Percentiles rank a stretch among this genome's conserved stretches.
Conservation (phyloP, 1,140 invertebrate species). For the Philaenus spumarius region DNA sequence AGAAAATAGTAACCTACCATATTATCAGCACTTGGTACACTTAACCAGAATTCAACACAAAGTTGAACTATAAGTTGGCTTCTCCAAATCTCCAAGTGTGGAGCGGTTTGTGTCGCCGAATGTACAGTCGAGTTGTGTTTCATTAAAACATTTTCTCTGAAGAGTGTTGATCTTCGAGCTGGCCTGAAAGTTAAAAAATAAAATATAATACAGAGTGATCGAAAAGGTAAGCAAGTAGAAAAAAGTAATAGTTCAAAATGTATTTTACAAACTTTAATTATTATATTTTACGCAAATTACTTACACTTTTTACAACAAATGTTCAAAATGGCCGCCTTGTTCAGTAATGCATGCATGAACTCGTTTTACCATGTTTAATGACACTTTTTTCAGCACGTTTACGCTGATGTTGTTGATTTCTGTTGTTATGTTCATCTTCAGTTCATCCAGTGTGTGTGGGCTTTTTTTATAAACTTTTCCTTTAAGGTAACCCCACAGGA, state of each 20-base stretch:
- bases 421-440: no score
- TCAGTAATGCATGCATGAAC: no score
- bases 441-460: background rate
- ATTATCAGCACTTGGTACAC: constrained; percentile 40
- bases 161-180: constrained; percentile 31
- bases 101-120: constrained; percentile 41
- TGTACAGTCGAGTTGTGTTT: constrained; percentile 39
- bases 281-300: background rate
- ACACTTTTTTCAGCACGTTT: no score
- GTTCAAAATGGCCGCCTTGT: background rate
- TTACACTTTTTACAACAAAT: background rate
- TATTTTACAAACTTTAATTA: constrained; percentile 28
- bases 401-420: no score
- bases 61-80: constrained; percentile 74
- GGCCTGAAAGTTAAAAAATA: constrained; percentile 31
- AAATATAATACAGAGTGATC: constrained; percentile 27
- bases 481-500: no score
- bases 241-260: constrained; percentile 50
- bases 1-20: no score
- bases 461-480: background rate
- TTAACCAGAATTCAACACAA: constrained; percentile 79
- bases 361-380: no score
- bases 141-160: constrained; percentile 41
- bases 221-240: no score
- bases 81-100: constrained; percentile 64